Base-by-base conservation (phyloP, 2,888 invertebrate genomes). In the Caenorhabditis macrosperma region DNA sequence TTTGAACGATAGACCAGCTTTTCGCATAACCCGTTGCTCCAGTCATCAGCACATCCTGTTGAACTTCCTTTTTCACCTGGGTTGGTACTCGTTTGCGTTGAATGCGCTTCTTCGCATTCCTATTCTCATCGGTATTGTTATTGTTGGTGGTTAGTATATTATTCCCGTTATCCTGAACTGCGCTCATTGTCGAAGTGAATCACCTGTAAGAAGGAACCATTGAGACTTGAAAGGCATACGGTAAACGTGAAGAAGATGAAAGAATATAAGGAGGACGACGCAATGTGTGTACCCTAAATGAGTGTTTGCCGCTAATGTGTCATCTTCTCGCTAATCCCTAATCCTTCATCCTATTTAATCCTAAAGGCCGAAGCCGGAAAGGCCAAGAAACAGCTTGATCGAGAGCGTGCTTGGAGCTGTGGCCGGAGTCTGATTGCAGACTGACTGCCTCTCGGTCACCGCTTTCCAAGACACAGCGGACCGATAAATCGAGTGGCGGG, bases 401-500 rank as follows among this genome's bases (percentile, higher is more conserved):
- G 28, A 26, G 30, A 54, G 35, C 5, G 68, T 48, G 54, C 26
- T 15, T 1, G 15, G 30, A 1, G 38, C 12, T 3, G 38, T 9
- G 26, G 22, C n/a, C 46, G 33, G 38, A 48, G 50, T 28, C 59
- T 48, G 38, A 50, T 57, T 57, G 55, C 54, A 52, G 67, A 60
- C 66, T 26, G 67, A 75, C 67, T 60, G 57, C 44, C 38, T 71
- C 50, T 54, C 69, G 54, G 60, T 15, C 60, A 38, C 67, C 55
- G 57, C 68, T 75, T 60, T 48, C 57, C 60, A 54, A 63, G 52
- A 63, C 71, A 64, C 57, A 76, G 68, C 55, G 76, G 67, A 78
- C 78, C 71, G 78, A 78, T 71, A 78, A 66, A 78, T 78, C 72
- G 78, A 78, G 78, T 78, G 72, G 22, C 44, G 67, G 78, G 61